Evolutionary conservation across 2,113 vertebrate genomes (phyloP).

Genomic region (Cardinalis cardinalis): DNA sequence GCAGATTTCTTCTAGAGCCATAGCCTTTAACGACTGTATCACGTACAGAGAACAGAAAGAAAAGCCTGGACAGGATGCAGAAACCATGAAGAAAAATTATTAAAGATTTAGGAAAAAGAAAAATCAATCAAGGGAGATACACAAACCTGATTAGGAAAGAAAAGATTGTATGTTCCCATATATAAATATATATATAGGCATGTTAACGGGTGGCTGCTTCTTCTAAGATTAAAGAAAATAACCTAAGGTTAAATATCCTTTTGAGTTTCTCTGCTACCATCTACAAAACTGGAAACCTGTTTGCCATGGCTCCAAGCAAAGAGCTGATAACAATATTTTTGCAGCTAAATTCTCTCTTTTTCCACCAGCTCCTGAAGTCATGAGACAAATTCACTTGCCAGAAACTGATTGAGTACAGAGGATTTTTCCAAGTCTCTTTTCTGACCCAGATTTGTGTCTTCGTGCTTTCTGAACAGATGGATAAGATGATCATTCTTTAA

Average conservation of each 20-base stretch:
- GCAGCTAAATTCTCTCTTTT: conserved; percentile 46
- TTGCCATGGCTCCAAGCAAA: conserved; percentile 49
- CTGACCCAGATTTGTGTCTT: conserved; percentile 59
- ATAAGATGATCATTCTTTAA: conserved; percentile 64
- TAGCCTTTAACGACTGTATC: neutral
- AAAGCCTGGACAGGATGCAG: conserved; percentile 28
- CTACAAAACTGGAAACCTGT: conserved; percentile 56
- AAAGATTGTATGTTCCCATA: conserved; percentile 35
- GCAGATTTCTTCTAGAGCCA: neutral
- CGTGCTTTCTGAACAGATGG: conserved; percentile 62
- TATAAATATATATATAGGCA: conserved; percentile 32
- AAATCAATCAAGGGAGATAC: conserved; percentile 59
- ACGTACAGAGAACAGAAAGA: neutral
- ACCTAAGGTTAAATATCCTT: conserved; percentile 55
- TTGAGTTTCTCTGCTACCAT: conserved; percentile 6
- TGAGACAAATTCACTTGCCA: conserved; percentile 56
- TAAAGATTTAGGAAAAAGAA: conserved; percentile 43
- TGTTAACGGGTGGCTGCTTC: conserved; percentile 46
- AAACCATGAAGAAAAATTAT: conserved; percentile 58
- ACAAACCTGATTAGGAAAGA: conserved; percentile 63
- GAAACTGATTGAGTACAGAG: conserved; percentile 40
- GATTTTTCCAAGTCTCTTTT: conserved; percentile 42
- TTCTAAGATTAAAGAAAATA: conserved; percentile 65
- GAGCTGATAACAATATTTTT: conserved; percentile 65
- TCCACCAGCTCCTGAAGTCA: conserved; percentile 50